Conservation (phyloP, 2,888 invertebrate species). For the Celastrina argiolus region DNA sequence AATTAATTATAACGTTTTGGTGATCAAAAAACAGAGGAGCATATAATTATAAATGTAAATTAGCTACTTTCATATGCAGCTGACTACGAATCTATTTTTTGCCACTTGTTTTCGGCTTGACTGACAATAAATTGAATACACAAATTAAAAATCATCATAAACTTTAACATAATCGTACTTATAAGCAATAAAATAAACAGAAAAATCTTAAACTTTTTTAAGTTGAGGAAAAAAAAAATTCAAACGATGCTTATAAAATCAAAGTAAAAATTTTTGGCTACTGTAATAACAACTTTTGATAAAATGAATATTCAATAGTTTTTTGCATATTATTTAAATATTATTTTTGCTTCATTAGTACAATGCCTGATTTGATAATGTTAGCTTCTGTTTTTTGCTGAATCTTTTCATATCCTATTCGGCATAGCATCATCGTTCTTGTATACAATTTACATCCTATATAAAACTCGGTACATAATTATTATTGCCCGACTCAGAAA, state of each 20-base stretch:
- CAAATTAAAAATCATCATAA: slow-evolving; percentile 10
- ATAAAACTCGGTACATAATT: too few species aligned
- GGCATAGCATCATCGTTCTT: too few species aligned
- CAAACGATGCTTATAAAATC: background rate
- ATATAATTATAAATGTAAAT: slow-evolving; percentile 10
- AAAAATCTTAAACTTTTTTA: background rate
- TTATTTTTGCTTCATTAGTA: background rate
- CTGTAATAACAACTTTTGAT: background rate
- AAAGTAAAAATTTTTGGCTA: background rate
- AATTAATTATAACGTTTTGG: slow-evolving; percentile 11
- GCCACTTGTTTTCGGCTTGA: slow-evolving; percentile 7
- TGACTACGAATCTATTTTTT: slow-evolving; percentile 16
- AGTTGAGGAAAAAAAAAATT: background rate
- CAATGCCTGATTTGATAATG: too few species aligned
- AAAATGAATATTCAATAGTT: background rate
- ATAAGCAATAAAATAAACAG: background rate
- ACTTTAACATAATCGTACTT: background rate
- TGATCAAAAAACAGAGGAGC: slow-evolving; percentile 6
- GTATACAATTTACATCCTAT: too few species aligned
- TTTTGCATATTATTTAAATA: background rate
- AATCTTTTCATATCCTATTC: too few species aligned
- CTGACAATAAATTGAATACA: slow-evolving; percentile 9
- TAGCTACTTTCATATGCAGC: slow-evolving; percentile 17
- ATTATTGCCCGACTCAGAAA: too few species aligned
- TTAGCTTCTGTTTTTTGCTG: too few species aligned